phyloP scores from a whole-genome alignment of 1,140 invertebrate species.

The Saxidomus purpurata region DNA sequence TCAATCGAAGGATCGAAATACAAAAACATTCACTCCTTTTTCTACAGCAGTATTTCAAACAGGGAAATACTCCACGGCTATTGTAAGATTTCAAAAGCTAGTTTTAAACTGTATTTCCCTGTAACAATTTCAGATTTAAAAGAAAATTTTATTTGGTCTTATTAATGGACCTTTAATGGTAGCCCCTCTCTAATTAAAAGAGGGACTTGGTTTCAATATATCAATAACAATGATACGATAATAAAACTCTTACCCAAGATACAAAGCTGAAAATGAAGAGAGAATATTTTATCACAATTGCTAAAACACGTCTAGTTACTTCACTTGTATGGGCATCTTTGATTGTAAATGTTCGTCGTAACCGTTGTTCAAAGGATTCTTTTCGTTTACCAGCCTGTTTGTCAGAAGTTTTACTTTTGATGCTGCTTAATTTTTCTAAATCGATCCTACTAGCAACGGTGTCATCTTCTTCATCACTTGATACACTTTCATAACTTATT shows the following conservation, averaged over 20 bases:
- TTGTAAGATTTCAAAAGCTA: no score
- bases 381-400: conserved; percentile 30
- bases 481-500: neutral
- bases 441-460: conserved; percentile 20
- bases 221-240: no score
- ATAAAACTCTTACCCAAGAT: conserved; percentile 76
- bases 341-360: conserved; percentile 58
- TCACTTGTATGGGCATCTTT: conserved; percentile 59
- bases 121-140: no score
- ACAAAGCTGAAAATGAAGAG: conserved; percentile 79
- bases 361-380: conserved; percentile 59
- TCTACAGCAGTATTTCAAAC: no score
- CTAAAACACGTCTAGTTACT: conserved; percentile 45
- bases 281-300: conserved; percentile 72
- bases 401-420: conserved; percentile 11
- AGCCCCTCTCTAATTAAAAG: no score
- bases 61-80: no score
- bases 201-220: no score
- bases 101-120: no score
- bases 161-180: no score
- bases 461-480: conserved; percentile 16
- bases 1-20: no score
- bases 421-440: conserved; percentile 20
- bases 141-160: no score
- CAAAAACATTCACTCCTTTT: no score